These are phyloP conservation scores for Chromis chromis DNA, from an alignment of 2,797 vertebrate genomes.

Conservation along the genomic window DNA sequence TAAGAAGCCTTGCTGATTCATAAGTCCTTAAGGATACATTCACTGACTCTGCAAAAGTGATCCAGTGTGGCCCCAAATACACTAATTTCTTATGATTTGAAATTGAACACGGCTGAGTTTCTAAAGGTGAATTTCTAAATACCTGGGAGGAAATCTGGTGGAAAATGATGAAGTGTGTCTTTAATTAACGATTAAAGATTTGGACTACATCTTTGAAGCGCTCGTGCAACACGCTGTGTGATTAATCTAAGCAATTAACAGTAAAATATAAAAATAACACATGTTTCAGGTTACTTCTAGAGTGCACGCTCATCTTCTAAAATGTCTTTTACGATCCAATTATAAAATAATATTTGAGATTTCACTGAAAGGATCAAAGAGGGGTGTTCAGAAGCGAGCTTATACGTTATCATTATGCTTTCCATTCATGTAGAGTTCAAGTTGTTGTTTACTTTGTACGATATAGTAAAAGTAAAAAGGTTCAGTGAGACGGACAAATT, in stretches of 20 bases:
- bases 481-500: not conserved
- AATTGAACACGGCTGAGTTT: no score
- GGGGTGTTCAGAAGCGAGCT: no score
- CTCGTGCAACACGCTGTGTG: not conserved
- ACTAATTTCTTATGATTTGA: no score
- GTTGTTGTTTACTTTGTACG: not conserved
- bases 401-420: no score
- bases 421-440: not conserved
- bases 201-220: not conserved
- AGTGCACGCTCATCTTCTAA: no score
- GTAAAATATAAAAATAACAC: not conserved
- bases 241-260: constrained; percentile 5
- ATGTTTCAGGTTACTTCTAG: not conserved
- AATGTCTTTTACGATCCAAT: no score
- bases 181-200: not conserved
- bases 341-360: not conserved
- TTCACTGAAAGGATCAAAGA: not conserved
- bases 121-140: no score
- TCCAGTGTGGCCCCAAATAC: not conserved
- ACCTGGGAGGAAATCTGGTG: no score
- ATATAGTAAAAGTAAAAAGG: not conserved
- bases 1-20: constrained; percentile 15
- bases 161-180: no score
- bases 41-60: not conserved
- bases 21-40: not conserved